Evolutionary conservation across 2,888 invertebrate species (phyloP).

Genomic region (Tuberolachnus salignus): DNA sequence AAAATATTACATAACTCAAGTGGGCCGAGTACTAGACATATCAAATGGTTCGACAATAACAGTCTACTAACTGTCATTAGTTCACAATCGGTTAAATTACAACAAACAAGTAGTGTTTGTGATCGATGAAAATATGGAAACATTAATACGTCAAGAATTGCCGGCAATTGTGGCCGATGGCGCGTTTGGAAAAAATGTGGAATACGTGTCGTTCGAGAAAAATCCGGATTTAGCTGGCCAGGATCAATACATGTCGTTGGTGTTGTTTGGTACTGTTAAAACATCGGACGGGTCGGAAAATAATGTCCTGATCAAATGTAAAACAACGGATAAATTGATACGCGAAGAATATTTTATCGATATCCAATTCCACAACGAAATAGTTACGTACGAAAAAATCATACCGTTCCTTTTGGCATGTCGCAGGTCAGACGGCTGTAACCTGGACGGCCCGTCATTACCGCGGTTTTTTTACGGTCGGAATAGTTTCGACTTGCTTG

Average conservation of each 20-base stretch:
- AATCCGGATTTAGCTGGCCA: neutral
- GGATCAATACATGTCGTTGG: neutral
- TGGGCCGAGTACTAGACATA: no score
- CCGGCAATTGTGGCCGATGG: neutral
- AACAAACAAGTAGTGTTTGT: no score
- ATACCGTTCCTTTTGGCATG: conserved; percentile 57
- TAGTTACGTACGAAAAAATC: conserved; percentile 57
- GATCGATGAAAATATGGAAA: no score
- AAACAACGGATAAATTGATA: neutral
- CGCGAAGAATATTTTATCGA: conserved; percentile 24
- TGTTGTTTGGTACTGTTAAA: neutral
- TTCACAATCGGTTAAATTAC: no score
- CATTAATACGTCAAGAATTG: neutral
- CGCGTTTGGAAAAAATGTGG: neutral
- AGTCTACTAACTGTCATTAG: no score
- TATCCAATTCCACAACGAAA: conserved; percentile 58
- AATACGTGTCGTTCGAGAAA: neutral
- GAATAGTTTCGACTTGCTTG: neutral
- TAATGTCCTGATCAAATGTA: conserved; percentile 1
- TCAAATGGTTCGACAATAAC: no score
- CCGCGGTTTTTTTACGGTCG: conserved; percentile 57
- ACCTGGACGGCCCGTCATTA: neutral
- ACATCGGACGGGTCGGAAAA: neutral
- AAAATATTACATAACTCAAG: no score
- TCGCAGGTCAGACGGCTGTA: neutral